Evolutionary conservation across 2,113 vertebrate genomes (phyloP).

Genomic region (Eulacestoma nigropectus): DNA sequence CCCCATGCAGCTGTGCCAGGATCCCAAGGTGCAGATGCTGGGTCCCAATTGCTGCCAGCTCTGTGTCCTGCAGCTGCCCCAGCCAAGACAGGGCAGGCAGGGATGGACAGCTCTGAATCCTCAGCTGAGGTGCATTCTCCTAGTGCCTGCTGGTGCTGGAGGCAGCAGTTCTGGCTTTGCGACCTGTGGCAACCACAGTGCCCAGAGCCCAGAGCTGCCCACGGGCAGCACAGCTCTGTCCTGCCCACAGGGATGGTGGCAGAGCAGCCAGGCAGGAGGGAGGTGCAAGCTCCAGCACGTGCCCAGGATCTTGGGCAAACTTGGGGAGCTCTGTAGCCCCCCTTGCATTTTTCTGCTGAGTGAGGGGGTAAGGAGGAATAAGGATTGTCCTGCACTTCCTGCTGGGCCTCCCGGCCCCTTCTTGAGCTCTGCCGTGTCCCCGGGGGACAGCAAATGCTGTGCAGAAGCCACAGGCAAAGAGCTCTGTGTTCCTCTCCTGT

Average conservation of each 20-base stretch:
- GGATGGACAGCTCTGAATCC: background rate
- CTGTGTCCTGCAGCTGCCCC: accelerated
- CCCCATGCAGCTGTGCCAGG: accelerated
- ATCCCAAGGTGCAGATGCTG: accelerated
- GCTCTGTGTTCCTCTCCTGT: accelerated
- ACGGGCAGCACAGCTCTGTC: accelerated
- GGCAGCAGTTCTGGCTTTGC: background rate
- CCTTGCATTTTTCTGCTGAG: background rate
- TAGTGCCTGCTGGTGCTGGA: background rate
- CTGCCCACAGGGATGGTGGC: background rate
- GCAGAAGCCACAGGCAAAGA: background rate
- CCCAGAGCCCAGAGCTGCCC: background rate
- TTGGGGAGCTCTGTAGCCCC: background rate
- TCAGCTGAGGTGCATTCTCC: background rate
- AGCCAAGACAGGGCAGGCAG: background rate
- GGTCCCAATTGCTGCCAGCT: background rate
- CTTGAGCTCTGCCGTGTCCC: accelerated
- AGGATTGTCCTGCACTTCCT: background rate
- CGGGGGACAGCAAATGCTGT: background rate
- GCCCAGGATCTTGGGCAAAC: background rate
- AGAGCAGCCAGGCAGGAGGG: background rate
- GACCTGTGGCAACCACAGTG: background rate
- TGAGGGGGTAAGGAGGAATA: accelerated
- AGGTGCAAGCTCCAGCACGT: background rate
- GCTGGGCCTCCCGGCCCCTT: background rate